Conservation (phyloP, 2,113 vertebrate species). For the Monarcha castaneiventris region DNA sequence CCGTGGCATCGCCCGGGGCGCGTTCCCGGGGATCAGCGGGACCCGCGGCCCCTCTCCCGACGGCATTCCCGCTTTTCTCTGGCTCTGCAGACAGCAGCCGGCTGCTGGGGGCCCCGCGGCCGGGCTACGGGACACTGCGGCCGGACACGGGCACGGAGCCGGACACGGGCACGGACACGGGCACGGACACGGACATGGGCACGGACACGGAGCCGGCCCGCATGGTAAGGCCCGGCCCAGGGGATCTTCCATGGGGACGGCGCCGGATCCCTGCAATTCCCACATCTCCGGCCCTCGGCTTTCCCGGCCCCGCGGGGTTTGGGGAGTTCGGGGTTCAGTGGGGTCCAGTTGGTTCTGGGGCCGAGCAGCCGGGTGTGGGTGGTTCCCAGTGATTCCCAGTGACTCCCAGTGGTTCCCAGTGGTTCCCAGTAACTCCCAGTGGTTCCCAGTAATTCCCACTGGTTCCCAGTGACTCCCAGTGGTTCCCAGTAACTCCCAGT, state of each 20-base stretch:
- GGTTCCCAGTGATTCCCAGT: not conserved
- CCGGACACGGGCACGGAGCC: not conserved
- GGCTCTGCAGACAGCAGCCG: not conserved
- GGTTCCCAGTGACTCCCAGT: not conserved
- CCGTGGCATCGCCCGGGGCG: not conserved
- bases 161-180: too few species aligned
- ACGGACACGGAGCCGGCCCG: not conserved
- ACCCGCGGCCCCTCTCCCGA: accelerated
- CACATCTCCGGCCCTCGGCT: not conserved
- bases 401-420: too few species aligned
- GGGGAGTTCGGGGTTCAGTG: accelerated
- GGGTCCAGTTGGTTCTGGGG: accelerated
- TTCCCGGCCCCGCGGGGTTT: not conserved
- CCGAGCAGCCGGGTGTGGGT: not conserved
- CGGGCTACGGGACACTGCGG: not conserved
- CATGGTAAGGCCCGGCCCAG: not conserved
- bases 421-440: not conserved
- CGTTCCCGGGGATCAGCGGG: accelerated
- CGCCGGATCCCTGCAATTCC: accelerated
- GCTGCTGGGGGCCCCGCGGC: not conserved
- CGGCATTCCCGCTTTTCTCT: accelerated
- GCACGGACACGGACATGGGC: too few species aligned
- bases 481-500: not conserved
- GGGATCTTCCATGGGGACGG: not conserved
- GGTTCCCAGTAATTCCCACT: accelerated